A percentile compares a stretch with the other conserved stretches of the same genome.
These are phyloP conservation scores for Pelmatolapia mariae DNA, from an alignment of 2,113 vertebrate genomes.

Conservation along the genomic window DNA sequence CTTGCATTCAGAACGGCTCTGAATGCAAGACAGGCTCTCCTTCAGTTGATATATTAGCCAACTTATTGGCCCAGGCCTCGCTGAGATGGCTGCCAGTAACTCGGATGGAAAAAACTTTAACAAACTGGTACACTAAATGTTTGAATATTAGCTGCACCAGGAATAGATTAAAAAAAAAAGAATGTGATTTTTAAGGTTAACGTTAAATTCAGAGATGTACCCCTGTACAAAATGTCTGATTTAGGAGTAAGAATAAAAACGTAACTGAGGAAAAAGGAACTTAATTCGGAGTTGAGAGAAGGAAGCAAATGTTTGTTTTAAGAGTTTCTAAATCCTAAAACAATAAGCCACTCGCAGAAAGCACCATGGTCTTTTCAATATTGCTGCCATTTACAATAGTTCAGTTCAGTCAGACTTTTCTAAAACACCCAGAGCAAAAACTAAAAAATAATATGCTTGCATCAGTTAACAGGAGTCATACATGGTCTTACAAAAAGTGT, in stretches of 20 bases:
- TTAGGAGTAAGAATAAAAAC: not conserved
- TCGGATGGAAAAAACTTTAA: not conserved
- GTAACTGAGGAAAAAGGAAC: not conserved
- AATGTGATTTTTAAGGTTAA: not conserved
- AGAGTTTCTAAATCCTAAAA: accelerated
- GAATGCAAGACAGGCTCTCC: accelerated
- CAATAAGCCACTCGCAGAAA: not conserved
- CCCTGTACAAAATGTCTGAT: not conserved
- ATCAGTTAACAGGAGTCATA: not conserved
- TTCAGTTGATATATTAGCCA: accelerated
- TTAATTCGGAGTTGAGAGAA: not conserved
- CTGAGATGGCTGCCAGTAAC: not conserved
- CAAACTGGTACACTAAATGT: not conserved
- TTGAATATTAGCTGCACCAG: not conserved
- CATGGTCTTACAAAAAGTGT: not conserved
- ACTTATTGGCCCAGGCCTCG: accelerated
- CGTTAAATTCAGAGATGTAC: not conserved
- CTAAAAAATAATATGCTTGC: not conserved
- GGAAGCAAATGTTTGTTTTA: not conserved
- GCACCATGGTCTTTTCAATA: accelerated
- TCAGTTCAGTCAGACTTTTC: not conserved
- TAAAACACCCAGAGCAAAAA: not conserved
- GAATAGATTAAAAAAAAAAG: accelerated
- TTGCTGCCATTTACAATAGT: not conserved
- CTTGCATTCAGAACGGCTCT: not conserved